A percentile compares a stretch with the other conserved stretches of the same genome.
phyloP scores from a whole-genome alignment of 2,797 vertebrate genomes.

The Pangasius krempfi region DNA sequence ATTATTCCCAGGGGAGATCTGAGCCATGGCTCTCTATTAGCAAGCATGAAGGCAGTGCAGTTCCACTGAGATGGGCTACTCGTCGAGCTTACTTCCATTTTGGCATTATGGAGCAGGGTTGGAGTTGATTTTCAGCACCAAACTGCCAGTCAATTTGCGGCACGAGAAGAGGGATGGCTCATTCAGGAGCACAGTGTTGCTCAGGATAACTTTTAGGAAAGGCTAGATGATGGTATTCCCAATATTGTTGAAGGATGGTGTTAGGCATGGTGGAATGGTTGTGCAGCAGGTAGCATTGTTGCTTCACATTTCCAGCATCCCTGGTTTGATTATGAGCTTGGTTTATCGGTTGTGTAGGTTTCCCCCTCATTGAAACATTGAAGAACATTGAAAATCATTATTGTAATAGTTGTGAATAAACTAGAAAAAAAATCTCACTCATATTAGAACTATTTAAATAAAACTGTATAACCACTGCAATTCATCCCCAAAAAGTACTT shows the following conservation, averaged over 20 bases:
- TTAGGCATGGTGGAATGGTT: not conserved
- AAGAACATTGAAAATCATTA: not conserved
- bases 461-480: not conserved
- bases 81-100: slow-evolving; percentile 59
- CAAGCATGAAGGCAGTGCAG: slow-evolving; percentile 63
- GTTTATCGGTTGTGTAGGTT: not conserved
- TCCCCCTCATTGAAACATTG: not conserved
- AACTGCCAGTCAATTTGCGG: slow-evolving; percentile 26
- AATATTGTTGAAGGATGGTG: not conserved
- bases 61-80: slow-evolving; percentile 69
- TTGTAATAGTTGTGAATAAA: not conserved
- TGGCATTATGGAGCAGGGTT: slow-evolving; percentile 35
- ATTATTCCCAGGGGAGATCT: slow-evolving; percentile 66
- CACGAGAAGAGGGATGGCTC: not conserved
- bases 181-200: slow-evolving; percentile 28
- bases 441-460: not conserved
- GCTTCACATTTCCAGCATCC: not conserved
- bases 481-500: not conserved
- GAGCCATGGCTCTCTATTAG: slow-evolving; percentile 69
- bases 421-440: not conserved
- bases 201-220: slow-evolving; percentile 41
- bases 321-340: not conserved
- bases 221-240: not conserved
- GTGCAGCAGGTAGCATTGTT: not conserved
- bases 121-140: slow-evolving; percentile 41